Evolutionary conservation across 2,888 invertebrate species (phyloP), one percentile per base, ranked within the genome.

Genomic region (Polydrusus cervinus): DNA sequence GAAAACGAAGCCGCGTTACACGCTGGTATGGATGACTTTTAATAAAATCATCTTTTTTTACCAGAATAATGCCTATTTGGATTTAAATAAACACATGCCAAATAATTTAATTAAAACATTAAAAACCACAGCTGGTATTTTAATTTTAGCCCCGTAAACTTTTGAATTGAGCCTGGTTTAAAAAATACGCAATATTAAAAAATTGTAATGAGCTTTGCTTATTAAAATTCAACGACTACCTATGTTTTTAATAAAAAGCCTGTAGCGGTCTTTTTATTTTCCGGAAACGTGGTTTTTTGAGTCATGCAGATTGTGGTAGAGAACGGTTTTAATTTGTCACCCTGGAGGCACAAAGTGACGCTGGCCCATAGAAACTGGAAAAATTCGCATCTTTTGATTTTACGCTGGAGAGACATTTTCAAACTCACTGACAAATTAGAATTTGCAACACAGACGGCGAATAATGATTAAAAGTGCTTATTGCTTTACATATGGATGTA

Each of bases 361-460:
- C 14, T 9, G 68, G 20, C 14, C 40, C 38, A 70, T 51, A 49
- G 69, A 61, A 70, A 60, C 61, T 61, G 69, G 51, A 64, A 67
- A 72, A 72, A 67, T 51, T 67, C 67, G 51, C 66, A 40, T 72
- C 72, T 67, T 72, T 67, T 67, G 72, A 72, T 72, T 72, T 72
- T 61, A 72, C 72, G 72, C 72, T 45, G 60, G 67, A 72, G 72
- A 72, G 60, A 72, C 65, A 67, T 72, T 72, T 67, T 47, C 51
- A 51, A 40, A 34, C 60, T 34, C n/a, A 47, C 49, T 57, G 67
- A 72, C 72, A 72, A 72, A 72, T 72, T 72, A 72, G 55, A 60
- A 72, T 72, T 66, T 60, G 66, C 57, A 57, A 45, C 55, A 38
- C 11, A 30, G 14, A 20, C 34, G 18, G 25, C 66, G 47, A 47